Percentiles rank a stretch among this genome's conserved stretches.
phyloP scores from a whole-genome alignment of 2,797 vertebrate genomes.

The Aselliscus stoliczkanus region DNA sequence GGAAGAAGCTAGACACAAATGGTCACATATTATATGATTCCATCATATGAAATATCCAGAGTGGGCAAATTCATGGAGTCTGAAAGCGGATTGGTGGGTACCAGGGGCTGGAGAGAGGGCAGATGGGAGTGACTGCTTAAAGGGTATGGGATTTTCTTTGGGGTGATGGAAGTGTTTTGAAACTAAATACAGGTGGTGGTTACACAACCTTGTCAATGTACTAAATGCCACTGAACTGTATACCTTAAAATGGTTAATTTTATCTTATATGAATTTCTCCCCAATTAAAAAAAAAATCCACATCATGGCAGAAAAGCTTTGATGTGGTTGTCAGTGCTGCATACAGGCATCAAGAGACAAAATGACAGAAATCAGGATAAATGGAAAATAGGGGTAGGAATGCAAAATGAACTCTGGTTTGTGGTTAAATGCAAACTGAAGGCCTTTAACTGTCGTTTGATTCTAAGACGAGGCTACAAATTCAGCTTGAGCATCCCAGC shows the following conservation, averaged over 20 bases:
- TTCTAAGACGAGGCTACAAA: not conserved
- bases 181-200: not conserved
- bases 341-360: too few relatives aligned
- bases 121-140: too few relatives aligned
- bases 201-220: not conserved
- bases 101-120: rapidly evolving
- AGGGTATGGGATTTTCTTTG: not conserved
- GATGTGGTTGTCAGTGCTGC: not conserved
- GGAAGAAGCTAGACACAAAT: not conserved
- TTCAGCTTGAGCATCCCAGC: not conserved
- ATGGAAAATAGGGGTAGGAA: not conserved
- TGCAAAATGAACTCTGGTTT: not conserved
- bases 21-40: not conserved
- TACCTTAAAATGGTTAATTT: not conserved
- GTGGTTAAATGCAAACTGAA: not conserved
- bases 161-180: not conserved
- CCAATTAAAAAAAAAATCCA: not conserved
- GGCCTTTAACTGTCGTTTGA: not conserved
- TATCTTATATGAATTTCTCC: not conserved
- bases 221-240: not conserved
- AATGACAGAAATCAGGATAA: not conserved
- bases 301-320: not conserved
- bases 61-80: not conserved
- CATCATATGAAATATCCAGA: not conserved
- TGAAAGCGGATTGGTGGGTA: not conserved